These are phyloP conservation scores for Oeneis ivallda DNA, from an alignment of 2,888 invertebrate species.

Conservation along the genomic window DNA sequence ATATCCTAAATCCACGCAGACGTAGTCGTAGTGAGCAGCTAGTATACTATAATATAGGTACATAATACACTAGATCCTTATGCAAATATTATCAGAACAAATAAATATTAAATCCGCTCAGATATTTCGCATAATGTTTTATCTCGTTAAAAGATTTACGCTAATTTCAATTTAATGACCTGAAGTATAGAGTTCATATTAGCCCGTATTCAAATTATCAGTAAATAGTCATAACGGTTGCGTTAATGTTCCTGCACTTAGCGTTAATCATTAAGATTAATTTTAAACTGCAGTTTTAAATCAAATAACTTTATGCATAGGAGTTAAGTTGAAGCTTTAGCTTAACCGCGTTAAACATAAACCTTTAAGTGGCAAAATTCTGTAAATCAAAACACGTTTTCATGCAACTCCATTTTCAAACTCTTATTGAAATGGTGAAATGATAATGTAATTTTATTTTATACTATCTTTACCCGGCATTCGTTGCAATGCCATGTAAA, in stretches of 20 bases:
- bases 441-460: too few species aligned
- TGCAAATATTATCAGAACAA: slow-evolving; percentile 7
- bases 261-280: slow-evolving; percentile 19
- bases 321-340: too few species aligned
- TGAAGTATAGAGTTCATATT: neutral
- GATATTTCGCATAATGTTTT: neutral
- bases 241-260: slow-evolving; percentile 5
- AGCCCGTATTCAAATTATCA: neutral
- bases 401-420: neutral
- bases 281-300: neutral
- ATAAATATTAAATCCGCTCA: neutral
- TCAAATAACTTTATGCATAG: neutral
- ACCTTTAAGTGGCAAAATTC: neutral
- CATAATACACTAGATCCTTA: neutral
- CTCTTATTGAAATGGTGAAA: too few species aligned
- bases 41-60: too few species aligned
- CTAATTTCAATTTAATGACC: neutral
- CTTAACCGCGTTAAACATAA: neutral
- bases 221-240: slow-evolving; percentile 13
- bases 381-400: neutral
- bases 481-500: too few species aligned
- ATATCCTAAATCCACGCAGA: too few species aligned
- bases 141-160: neutral
- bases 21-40: too few species aligned
- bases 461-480: too few species aligned